Evolutionary conservation across 2,797 vertebrate genomes (phyloP).

Genomic region (Macroramphosus scolopax): DNA sequence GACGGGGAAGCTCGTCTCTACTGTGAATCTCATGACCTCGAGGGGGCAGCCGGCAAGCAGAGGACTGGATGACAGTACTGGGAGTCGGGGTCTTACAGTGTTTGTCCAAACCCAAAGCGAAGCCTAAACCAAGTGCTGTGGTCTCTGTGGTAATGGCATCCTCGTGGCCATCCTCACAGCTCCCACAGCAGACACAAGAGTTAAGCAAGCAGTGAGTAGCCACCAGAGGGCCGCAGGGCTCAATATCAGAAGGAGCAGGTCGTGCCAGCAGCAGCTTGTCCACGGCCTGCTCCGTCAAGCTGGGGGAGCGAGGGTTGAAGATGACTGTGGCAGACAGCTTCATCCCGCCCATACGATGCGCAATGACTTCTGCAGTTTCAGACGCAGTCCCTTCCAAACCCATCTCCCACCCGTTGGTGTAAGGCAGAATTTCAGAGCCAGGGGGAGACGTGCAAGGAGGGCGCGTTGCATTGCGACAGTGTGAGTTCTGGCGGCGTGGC

Average conservation of each 20-base stretch:
- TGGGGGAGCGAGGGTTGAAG: conserved; percentile 92
- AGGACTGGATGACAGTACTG: conserved; percentile 80
- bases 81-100: conserved; percentile 71
- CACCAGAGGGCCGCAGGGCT: conserved; percentile 76
- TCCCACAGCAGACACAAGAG: conserved; percentile 95
- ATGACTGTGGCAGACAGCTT: conserved; percentile 97
- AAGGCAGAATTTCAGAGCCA: conserved; percentile 73
- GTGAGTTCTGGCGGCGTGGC: conserved; percentile 55
- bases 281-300: conserved; percentile 75
- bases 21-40: conserved; percentile 65
- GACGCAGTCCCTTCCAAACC: conserved; percentile 74
- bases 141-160: conserved; percentile 68
- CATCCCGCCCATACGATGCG: conserved; percentile 95
- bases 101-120: conserved; percentile 72
- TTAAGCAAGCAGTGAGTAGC: conserved; percentile 91
- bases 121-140: conserved; percentile 61
- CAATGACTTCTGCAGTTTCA: conserved; percentile 89
- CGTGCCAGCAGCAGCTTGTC: conserved; percentile 70
- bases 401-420: conserved; percentile 86
- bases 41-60: conserved; percentile 75
- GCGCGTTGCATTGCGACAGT: conserved; percentile 60
- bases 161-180: conserved; percentile 85
- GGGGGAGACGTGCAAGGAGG: conserved; percentile 57
- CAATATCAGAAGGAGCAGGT: conserved; percentile 63
- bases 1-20: conserved; percentile 65